phyloP scores from a whole-genome alignment of 64 coral and sea anemone species.

The Montipora foliosa region DNA sequence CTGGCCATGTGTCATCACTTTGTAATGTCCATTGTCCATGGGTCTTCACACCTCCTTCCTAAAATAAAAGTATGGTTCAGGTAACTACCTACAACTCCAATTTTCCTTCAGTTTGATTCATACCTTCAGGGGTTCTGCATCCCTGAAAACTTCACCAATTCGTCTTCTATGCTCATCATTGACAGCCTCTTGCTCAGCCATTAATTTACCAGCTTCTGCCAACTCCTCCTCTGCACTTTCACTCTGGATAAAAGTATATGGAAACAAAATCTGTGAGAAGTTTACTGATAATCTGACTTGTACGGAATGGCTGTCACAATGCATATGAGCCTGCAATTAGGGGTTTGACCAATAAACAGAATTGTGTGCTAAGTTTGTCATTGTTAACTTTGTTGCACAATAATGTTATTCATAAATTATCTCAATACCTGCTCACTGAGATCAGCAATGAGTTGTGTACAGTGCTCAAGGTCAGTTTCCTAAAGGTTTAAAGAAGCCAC shows the following conservation, averaged over 20 bases:
- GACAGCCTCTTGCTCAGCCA: not conserved
- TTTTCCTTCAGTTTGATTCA: not conserved
- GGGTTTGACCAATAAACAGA: too few relatives aligned
- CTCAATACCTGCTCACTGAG: not conserved
- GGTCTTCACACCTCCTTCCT: too few relatives aligned
- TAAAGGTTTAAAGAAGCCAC: not conserved
- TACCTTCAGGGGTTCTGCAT: conserved; percentile 37
- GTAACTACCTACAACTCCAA: too few relatives aligned
- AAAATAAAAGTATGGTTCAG: too few relatives aligned
- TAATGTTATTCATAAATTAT: too few relatives aligned
- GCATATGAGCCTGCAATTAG: not conserved
- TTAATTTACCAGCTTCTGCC: not conserved
- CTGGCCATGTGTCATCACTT: too few relatives aligned
- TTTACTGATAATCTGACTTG: too few relatives aligned
- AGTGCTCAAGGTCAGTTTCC: conserved; percentile 1
- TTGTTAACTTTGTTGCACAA: too few relatives aligned
- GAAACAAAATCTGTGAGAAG: too few relatives aligned
- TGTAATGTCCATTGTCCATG: too few relatives aligned
- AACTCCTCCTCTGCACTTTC: conserved; percentile 26
- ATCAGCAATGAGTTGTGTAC: not conserved
- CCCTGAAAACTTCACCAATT: not conserved
- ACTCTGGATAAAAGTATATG: not conserved
- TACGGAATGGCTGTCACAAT: too few relatives aligned
- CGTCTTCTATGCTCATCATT: not conserved
- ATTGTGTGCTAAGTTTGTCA: too few relatives aligned